These are phyloP conservation scores for Adelges cooleyi DNA, from an alignment of 1,140 invertebrate genomes.

Conservation along the genomic window DNA sequence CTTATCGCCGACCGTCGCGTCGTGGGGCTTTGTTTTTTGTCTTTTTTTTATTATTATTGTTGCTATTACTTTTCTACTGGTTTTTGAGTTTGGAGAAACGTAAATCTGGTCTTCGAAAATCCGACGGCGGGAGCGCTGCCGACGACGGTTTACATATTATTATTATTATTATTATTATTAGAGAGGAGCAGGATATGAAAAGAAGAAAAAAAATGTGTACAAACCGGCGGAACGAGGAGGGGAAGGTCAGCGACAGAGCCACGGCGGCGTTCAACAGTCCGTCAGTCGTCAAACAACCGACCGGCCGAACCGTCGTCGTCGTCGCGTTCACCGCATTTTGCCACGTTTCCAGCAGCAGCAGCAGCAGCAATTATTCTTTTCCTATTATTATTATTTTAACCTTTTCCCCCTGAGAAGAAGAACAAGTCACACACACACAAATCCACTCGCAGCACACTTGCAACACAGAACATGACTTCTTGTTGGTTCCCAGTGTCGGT, in stretches of 20 bases:
- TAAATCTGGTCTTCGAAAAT: no score
- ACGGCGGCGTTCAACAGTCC: slow-evolving; percentile 13
- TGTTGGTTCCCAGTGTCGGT: slow-evolving; percentile 47
- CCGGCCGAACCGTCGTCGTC: background rate
- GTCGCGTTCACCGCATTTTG: background rate
- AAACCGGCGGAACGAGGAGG: no score
- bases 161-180: no score
- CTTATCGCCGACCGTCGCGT: background rate
- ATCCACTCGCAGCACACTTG: slow-evolving; percentile 52
- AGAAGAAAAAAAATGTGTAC: no score
- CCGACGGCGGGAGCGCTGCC: background rate
- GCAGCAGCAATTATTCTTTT: background rate
- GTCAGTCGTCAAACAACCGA: slow-evolving; percentile 9
- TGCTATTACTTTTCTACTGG: no score
- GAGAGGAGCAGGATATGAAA: no score
- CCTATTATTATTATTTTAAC: background rate
- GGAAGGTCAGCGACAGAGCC: background rate
- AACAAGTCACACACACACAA: no score
- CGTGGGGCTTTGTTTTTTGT: no score
- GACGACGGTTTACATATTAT: no score
- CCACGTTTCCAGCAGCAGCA: background rate
- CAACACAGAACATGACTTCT: slow-evolving; percentile 54
- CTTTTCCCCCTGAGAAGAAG: no score
- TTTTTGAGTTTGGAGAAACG: no score
- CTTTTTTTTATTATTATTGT: no score